Evolutionary conservation across 2,797 vertebrate species (phyloP).

Genomic region (Spinus olivaceus): DNA sequence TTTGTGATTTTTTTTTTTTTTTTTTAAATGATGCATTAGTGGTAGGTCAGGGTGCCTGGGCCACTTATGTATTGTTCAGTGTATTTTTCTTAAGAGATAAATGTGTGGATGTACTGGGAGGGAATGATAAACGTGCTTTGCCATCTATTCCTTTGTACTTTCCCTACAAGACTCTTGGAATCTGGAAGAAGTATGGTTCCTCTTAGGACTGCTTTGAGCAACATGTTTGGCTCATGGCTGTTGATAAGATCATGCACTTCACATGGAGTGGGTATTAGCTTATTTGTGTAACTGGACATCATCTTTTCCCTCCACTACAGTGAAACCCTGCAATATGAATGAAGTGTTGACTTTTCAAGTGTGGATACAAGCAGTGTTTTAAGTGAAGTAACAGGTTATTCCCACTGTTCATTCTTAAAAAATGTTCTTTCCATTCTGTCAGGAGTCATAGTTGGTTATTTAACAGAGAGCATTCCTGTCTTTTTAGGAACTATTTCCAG

Average conservation of each 20-base stretch:
- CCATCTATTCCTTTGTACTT: background rate
- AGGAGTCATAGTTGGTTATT: background rate
- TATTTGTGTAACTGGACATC: background rate
- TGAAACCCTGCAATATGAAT: background rate
- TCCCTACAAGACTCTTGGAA: background rate
- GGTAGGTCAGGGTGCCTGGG: background rate
- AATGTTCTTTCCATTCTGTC: background rate
- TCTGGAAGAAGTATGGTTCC: background rate
- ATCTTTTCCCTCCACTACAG: background rate
- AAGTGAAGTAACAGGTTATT: background rate
- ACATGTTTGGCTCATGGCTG: background rate
- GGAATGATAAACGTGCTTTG: background rate
- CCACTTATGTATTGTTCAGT: background rate
- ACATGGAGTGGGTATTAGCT: background rate
- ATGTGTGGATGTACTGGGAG: background rate
- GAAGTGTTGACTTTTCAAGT: background rate
- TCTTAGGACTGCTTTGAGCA: background rate
- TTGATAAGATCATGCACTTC: background rate
- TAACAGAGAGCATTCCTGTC: background rate
- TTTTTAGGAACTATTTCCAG: conserved; percentile 88
- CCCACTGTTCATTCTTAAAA: background rate
- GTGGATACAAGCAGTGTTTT: background rate
- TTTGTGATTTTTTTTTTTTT: background rate
- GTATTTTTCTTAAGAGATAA: background rate
- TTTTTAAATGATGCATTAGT: background rate